Evolutionary conservation across 1,140 invertebrate genomes (phyloP).

Genomic region (Drosophila watanabei): DNA sequence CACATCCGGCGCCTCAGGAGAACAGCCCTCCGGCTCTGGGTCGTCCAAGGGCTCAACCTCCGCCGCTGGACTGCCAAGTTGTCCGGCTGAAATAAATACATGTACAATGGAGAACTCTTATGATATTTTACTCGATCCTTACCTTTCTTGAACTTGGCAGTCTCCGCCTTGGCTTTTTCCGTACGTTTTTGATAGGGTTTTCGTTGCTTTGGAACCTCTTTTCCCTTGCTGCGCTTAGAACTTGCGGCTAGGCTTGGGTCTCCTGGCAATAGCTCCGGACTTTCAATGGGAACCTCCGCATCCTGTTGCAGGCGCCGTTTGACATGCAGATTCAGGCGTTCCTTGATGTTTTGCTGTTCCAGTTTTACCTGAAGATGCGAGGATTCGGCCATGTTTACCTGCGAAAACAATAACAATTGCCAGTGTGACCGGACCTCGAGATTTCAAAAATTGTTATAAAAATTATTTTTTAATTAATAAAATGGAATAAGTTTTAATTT

Average conservation of each 20-base stretch:
- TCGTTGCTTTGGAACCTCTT: conserved; percentile 57
- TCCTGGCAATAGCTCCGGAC: conserved; percentile 15
- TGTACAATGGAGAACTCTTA: not conserved
- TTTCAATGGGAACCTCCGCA: conserved; percentile 26
- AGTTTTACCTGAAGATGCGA: conserved; percentile 68
- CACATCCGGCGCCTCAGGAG: conserved; percentile 49
- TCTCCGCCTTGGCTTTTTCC: conserved; percentile 66
- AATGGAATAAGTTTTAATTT: not conserved
- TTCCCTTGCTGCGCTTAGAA: conserved; percentile 39
- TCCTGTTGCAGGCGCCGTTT: conserved; percentile 77
- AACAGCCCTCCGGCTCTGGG: conserved; percentile 46
- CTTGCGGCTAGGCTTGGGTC: conserved; percentile 12
- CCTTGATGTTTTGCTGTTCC: conserved; percentile 71
- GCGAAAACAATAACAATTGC: conserved; percentile 10
- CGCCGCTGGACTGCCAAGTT: conserved; percentile 36
- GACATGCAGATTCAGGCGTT: conserved; percentile 79
- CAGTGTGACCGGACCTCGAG: not conserved
- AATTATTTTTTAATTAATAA: not conserved
- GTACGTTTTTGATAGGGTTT: conserved; percentile 77
- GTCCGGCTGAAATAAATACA: conserved; percentile 16
- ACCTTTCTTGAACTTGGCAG: conserved; percentile 56
- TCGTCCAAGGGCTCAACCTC: conserved; percentile 56
- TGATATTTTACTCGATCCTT: not conserved
- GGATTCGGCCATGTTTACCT: conserved; percentile 24
- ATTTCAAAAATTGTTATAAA: too few species aligned